These are phyloP conservation scores for Stomatorhinus ivindoensis DNA, from an alignment of 2,113 vertebrate species.

Conservation along the genomic window DNA sequence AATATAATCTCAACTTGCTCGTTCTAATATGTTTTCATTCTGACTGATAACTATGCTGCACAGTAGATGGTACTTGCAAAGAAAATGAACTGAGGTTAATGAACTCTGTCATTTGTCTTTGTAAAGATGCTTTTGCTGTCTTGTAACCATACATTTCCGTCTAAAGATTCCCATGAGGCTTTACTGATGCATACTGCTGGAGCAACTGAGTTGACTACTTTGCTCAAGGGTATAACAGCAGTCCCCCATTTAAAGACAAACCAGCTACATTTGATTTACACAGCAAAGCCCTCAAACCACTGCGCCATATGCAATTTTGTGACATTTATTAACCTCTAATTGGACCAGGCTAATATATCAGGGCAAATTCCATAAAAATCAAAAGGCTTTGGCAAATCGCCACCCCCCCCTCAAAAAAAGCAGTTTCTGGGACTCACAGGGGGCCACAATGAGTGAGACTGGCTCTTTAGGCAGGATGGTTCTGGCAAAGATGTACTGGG, in stretches of 20 bases:
- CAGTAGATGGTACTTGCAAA: background rate
- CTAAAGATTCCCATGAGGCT: background rate
- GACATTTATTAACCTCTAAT: background rate
- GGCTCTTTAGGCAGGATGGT: constrained; percentile 71
- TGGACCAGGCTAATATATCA: background rate
- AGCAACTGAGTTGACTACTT: background rate
- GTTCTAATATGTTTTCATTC: background rate
- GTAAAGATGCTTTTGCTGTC: background rate
- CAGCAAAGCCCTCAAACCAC: background rate
- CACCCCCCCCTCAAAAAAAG: too few species aligned
- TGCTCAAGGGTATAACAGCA: background rate
- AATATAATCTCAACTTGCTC: background rate
- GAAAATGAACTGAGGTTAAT: background rate
- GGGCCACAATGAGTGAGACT: constrained; percentile 61
- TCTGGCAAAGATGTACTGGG: constrained; percentile 64
- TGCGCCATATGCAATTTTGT: background rate
- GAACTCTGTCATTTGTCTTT: background rate
- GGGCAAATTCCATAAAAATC: background rate
- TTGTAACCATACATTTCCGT: background rate
- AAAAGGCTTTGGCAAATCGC: background rate
- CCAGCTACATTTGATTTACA: background rate
- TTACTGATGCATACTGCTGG: background rate
- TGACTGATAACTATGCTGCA: background rate
- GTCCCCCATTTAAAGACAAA: background rate
- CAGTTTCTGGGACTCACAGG: constrained; percentile 53